Evolutionary conservation across 2,888 invertebrate species (phyloP).

Genomic region (Amiota communis): DNA sequence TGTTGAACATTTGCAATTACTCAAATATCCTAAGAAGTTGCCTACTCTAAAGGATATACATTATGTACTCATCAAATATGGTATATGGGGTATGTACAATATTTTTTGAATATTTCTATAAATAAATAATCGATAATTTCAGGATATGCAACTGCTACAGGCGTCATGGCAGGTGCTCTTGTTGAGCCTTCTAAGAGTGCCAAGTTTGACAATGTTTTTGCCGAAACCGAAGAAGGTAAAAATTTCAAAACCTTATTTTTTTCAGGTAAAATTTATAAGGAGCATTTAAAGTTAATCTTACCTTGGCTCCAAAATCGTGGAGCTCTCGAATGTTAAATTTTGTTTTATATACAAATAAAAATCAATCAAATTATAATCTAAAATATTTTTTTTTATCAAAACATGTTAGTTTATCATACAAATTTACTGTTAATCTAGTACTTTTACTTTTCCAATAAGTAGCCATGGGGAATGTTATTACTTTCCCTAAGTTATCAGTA

Average conservation of each 20-base stretch:
- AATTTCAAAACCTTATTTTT: constrained; percentile 59
- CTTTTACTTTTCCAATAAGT: too few relatives aligned
- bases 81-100: constrained; percentile 42
- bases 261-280: constrained; percentile 55
- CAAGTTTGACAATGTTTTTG: constrained; percentile 61
- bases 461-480: too few relatives aligned
- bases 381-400: too few relatives aligned
- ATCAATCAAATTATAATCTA: too few relatives aligned
- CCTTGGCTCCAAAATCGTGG: constrained; percentile 69
- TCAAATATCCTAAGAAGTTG: constrained; percentile 57
- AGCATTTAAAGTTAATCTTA: constrained; percentile 56
- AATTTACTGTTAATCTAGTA: too few relatives aligned
- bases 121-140: too few relatives aligned
- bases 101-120: too few relatives aligned
- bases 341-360: too few relatives aligned
- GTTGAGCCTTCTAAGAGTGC: constrained; percentile 64
- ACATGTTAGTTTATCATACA: too few relatives aligned
- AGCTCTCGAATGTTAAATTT: too few relatives aligned
- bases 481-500: too few relatives aligned
- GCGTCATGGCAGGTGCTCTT: constrained; percentile 56
- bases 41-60: constrained; percentile 61
- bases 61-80: constrained; percentile 54
- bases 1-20: constrained; percentile 54
- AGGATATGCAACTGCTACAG: constrained; percentile 36
- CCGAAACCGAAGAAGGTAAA: constrained; percentile 32